These are phyloP conservation scores for Macrochelys suwanniensis DNA, from an alignment of 2,797 vertebrate species.

Conservation along the genomic window DNA sequence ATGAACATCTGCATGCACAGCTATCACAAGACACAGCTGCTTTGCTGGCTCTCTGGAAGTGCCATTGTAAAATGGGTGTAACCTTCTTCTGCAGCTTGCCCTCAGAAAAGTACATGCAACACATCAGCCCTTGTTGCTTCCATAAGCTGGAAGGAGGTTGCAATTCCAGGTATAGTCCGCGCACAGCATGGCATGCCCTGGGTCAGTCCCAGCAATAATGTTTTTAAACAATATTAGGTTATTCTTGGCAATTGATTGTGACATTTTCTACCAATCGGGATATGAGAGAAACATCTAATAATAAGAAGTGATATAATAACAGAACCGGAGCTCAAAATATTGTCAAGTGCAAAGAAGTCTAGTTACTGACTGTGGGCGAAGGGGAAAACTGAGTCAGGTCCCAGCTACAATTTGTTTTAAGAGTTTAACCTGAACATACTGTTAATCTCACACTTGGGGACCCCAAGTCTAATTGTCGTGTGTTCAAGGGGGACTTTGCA, in stretches of 20 bases:
- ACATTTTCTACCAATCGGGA: constrained; percentile 63
- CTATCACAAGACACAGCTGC: neutral
- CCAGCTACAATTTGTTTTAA: constrained; percentile 7
- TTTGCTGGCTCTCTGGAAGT: constrained; percentile 15
- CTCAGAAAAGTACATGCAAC: constrained; percentile 32
- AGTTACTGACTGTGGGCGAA: neutral
- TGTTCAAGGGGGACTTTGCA: neutral
- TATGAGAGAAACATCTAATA: constrained; percentile 49
- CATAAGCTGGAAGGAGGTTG: constrained; percentile 30
- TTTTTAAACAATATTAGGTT: constrained; percentile 68
- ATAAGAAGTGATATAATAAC: constrained; percentile 56
- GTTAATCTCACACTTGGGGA: constrained; percentile 17
- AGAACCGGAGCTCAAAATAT: constrained; percentile 24
- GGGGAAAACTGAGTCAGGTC: neutral
- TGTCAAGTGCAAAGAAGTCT: neutral
- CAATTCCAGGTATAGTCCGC: constrained; percentile 36
- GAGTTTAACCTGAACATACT: constrained; percentile 6
- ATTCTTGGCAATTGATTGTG: constrained; percentile 60
- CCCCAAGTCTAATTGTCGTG: neutral
- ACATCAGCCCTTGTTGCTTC: constrained; percentile 49
- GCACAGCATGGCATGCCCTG: constrained; percentile 58
- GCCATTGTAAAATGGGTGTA: neutral
- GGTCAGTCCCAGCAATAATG: constrained; percentile 68
- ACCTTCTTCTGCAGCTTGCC: constrained; percentile 34
- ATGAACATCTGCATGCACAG: neutral